Evolutionary conservation across 2,797 vertebrate genomes (phyloP).

Genomic region (Pseudopleuronectes americanus): DNA sequence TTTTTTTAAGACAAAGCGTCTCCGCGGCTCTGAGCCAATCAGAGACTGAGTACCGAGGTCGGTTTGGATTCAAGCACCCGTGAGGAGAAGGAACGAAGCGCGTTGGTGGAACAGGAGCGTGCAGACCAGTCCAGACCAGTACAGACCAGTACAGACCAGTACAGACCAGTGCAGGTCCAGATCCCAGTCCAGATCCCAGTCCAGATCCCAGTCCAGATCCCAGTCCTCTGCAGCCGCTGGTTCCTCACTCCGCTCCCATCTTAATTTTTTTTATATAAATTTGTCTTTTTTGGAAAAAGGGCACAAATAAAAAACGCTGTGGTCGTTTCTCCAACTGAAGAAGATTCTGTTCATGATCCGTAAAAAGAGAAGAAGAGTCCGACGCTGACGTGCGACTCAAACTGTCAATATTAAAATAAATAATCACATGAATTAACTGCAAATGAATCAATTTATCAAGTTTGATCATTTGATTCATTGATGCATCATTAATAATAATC

Average conservation of each 20-base stretch:
- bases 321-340: neutral
- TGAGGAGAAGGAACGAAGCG: slow-evolving; percentile 54
- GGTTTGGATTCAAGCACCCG: slow-evolving; percentile 74
- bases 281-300: neutral
- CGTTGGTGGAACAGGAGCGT: slow-evolving; percentile 45
- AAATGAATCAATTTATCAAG: too few relatives aligned
- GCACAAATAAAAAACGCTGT: neutral
- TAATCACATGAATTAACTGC: neutral
- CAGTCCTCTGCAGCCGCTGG: neutral
- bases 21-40: slow-evolving; percentile 24
- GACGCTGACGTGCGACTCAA: neutral
- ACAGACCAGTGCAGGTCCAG: neutral
- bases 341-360: neutral
- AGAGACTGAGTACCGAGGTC: slow-evolving; percentile 69
- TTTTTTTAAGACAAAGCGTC: slow-evolving; percentile 49
- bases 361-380: neutral
- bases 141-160: too few relatives aligned
- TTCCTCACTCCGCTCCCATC: neutral
- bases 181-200: too few relatives aligned
- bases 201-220: neutral
- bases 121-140: slow-evolving; percentile 26
- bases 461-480: too few relatives aligned
- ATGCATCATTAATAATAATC: too few relatives aligned
- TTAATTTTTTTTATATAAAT: neutral
- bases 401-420: neutral